A percentile compares a stretch with the other conserved stretches of the same genome.
Evolutionary conservation across 2,888 invertebrate species (phyloP).

Genomic region (Cataglyphis altisquamis): DNA sequence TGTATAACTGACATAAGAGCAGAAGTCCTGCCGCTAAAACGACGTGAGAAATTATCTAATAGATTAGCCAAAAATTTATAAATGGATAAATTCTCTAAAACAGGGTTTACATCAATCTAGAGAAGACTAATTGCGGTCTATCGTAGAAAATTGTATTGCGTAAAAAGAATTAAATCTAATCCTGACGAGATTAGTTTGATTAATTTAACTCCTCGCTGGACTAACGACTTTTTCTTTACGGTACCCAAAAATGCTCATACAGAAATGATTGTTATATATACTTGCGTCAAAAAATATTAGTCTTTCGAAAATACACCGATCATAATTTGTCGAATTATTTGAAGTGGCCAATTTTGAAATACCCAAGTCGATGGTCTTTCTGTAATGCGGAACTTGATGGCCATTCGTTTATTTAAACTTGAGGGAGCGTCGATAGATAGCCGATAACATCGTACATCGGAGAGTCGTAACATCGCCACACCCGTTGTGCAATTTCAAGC

Average conservation of each 20-base stretch:
- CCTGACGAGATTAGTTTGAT: background rate
- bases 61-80: background rate
- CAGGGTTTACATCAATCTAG: background rate
- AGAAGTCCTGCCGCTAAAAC: background rate
- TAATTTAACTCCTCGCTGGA: background rate
- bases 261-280: background rate
- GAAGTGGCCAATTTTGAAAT: background rate
- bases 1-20: background rate
- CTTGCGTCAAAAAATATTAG: background rate
- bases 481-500: conserved; percentile 26
- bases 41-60: background rate
- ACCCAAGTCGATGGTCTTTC: background rate
- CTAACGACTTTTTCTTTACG: background rate
- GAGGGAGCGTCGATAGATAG: background rate
- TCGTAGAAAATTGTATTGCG: background rate
- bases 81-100: background rate
- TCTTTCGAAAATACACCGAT: background rate
- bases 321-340: background rate
- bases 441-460: conserved; percentile 20
- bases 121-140: background rate
- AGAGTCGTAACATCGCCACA: conserved; percentile 41
- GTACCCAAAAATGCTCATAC: background rate
- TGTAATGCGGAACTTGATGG: background rate
- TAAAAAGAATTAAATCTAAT: background rate
- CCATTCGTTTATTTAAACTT: background rate